Percentiles rank a stretch among this genome's conserved stretches.
phyloP scores from a whole-genome alignment of 2,888 invertebrate species.

The Odontomyia ornata region DNA sequence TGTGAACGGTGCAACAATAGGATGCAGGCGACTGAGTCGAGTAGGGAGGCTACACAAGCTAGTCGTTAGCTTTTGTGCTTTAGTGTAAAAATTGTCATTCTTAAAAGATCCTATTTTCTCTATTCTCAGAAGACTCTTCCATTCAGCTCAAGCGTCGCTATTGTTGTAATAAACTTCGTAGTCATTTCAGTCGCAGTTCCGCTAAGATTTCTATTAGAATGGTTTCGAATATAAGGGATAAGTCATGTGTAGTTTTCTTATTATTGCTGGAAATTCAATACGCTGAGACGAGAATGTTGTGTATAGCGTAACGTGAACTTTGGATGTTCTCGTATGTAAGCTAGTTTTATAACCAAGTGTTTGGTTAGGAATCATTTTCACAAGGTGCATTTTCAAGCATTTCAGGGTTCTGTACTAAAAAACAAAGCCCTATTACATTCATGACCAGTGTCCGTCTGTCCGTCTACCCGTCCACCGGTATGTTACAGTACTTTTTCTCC shows the following conservation, averaged over 20 bases:
- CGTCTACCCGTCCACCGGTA: too few relatives aligned
- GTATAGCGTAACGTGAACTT: too few relatives aligned
- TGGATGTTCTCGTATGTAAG: too few relatives aligned
- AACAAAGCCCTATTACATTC: too few relatives aligned
- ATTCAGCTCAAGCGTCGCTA: neutral
- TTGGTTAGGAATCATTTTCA: too few relatives aligned
- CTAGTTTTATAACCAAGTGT: too few relatives aligned
- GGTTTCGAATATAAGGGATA: neutral
- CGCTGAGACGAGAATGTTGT: too few relatives aligned
- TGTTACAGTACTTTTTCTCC: too few relatives aligned
- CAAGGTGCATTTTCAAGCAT: too few relatives aligned
- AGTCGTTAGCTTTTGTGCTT: slow-evolving; percentile 11
- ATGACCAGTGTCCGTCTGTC: too few relatives aligned
- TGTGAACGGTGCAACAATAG: slow-evolving; percentile 24
- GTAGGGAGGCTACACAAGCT: neutral
- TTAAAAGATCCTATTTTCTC: neutral
- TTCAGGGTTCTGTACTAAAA: too few relatives aligned
- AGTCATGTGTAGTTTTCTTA: neutral
- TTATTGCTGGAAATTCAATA: too few relatives aligned
- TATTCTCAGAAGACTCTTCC: neutral
- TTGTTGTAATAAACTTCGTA: slow-evolving; percentile 15
- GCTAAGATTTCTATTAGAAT: neutral
- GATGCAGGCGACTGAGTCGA: neutral
- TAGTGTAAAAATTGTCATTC: slow-evolving; percentile 26
- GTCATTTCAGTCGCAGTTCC: slow-evolving; percentile 19